Conservation (phyloP, 1,140 invertebrate species). For the Mizuhopecten yessoensis region DNA sequence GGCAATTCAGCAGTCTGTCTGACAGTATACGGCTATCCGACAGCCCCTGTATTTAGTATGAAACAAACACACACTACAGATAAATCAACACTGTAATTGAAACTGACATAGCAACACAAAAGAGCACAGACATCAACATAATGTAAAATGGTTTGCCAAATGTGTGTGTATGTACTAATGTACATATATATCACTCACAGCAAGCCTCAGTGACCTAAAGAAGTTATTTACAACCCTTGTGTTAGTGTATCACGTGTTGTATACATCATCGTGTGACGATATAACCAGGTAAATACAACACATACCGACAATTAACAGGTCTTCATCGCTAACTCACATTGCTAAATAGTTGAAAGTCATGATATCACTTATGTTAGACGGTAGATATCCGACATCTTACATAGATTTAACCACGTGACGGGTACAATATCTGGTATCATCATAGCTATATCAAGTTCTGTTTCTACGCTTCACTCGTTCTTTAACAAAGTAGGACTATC, state of each 20-base stretch:
- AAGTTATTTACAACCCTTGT: not conserved
- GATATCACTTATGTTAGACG: too few species aligned
- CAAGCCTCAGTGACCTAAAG: not conserved
- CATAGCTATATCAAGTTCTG: too few species aligned
- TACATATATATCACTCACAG: conserved; percentile 16
- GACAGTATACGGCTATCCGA: too few species aligned
- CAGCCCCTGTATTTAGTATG: not conserved
- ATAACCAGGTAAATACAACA: not conserved
- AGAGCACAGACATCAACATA: not conserved
- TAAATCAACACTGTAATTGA: not conserved
- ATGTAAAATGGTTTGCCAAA: conserved; percentile 1
- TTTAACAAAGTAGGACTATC: too few species aligned
- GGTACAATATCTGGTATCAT: too few species aligned
- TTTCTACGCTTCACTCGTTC: too few species aligned
- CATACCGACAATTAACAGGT: not conserved
- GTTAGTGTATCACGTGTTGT: not conserved
- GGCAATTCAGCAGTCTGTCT: not conserved
- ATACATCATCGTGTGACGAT: not conserved
- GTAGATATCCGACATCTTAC: too few species aligned
- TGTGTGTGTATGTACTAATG: conserved; percentile 38
- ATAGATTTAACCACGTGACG: too few species aligned
- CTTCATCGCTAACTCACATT: too few species aligned
- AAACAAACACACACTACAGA: not conserved
- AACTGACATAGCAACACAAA: conserved; percentile 23
- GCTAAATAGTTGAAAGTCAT: too few species aligned